Base-by-base conservation (phyloP, 2,888 invertebrate species). In the Phortica magna region DNA sequence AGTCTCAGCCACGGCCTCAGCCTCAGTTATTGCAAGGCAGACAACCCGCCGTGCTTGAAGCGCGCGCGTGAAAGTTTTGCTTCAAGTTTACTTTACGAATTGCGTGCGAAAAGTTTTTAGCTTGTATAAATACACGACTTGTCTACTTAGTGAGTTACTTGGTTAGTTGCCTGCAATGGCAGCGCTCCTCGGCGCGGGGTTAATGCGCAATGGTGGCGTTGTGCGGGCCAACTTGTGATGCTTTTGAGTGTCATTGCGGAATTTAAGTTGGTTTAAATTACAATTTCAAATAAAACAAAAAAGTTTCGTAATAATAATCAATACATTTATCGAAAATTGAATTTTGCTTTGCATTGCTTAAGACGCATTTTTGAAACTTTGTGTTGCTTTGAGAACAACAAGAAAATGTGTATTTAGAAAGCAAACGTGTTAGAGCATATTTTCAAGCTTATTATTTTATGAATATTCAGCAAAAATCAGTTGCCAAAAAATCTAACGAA, bases 71-170 rank as follows among this genome's bases (percentile, higher is more conserved):
- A 77, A 84, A 85, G 84, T 81, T 88, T 84, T 79, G 83, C 85
- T 82, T 79, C 85, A 80, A 87, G 84, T 85, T 74, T 74, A 74
- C 67, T 75, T 75, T 75, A 65, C 73, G 81, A 88, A 88, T 85
- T 88, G 89, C 85, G 85, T 85, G 89, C 82, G 88, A 84, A 88
- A 86, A 86, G 81, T 86, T 86, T 88, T 85, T 85, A 83, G 80
- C 88, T 85, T 85, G 79, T 85, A 85, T 83, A 87, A 87, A 87
- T 87, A 71, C 53, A 53, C 53, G 70, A 71, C 31, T 71, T 71
- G 53, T 71, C n/a, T 71, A 71, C 53, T 71, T 72, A 67, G 43
- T 42, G 64, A 19, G 41, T 42, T 57, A 22, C 61, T 61, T 22
- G 61, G 61, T 61, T 61, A 22, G 17, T 65, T 74, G 55, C 55